A percentile compares a stretch with the other conserved stretches of the same genome.
These are phyloP conservation scores for Druceiella hillmani DNA, from an alignment of 2,888 invertebrate genomes.

Conservation along the genomic window DNA sequence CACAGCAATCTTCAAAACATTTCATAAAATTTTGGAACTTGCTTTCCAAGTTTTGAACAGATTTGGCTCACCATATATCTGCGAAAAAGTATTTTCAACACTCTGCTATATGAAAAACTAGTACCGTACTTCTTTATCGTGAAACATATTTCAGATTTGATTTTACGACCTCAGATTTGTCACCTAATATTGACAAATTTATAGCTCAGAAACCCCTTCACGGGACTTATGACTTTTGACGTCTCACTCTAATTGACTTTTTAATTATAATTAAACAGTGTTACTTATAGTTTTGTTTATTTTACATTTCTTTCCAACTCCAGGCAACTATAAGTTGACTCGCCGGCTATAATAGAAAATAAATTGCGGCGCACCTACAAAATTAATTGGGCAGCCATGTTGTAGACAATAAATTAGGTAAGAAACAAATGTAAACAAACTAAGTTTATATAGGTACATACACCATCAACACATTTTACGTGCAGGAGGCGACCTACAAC, in stretches of 20 bases:
- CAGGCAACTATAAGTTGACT: no score
- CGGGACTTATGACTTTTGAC: background rate
- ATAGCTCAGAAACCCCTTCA: background rate
- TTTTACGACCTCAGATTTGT: conserved; percentile 3
- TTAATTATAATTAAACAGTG: background rate
- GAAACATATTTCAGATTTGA: conserved; percentile 2
- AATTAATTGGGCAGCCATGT: no score
- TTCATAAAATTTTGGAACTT: background rate
- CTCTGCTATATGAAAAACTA: conserved; percentile 1
- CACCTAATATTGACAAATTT: background rate
- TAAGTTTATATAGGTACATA: no score
- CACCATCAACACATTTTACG: no score
- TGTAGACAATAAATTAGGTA: no score
- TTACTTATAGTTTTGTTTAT: conserved; percentile 1
- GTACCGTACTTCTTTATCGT: conserved; percentile 1
- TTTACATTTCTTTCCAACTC: background rate
- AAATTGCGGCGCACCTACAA: no score
- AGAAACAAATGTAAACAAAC: no score
- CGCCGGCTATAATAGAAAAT: no score
- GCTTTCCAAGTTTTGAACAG: background rate
- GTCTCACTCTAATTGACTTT: no score
- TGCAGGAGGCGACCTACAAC: no score
- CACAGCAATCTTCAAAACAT: no score
- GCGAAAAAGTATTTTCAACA: background rate
- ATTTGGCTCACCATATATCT: background rate